phyloP scores from a whole-genome alignment of 2,113 vertebrate genomes.

The Oryzias javanicus region DNA sequence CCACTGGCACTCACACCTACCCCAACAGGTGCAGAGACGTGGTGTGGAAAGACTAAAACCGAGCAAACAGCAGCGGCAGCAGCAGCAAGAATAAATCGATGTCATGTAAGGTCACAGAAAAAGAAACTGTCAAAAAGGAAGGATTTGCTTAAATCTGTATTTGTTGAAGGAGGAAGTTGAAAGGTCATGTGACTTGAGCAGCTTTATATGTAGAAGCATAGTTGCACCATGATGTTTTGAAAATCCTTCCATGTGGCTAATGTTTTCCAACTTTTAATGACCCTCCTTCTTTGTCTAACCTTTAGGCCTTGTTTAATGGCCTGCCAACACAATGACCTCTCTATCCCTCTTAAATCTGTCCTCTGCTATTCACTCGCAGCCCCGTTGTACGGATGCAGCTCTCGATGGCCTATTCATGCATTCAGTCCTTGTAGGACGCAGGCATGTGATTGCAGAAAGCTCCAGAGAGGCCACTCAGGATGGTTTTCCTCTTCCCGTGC shows the following conservation, averaged over 20 bases:
- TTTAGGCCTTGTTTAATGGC: slow-evolving; percentile 52
- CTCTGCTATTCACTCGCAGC: slow-evolving; percentile 46
- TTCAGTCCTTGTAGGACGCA: slow-evolving; percentile 28
- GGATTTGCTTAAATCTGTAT: background rate
- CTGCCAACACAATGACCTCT: slow-evolving; percentile 54
- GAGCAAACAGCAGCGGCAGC: slow-evolving; percentile 14
- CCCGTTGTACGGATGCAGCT: slow-evolving; percentile 42
- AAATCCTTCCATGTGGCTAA: slow-evolving; percentile 28
- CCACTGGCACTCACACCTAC: slow-evolving; percentile 26
- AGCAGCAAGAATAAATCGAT: slow-evolving; percentile 2
- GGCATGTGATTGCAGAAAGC: slow-evolving; percentile 45
- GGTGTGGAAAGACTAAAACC: slow-evolving; percentile 6
- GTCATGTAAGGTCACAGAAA: background rate
- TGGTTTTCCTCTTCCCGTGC: slow-evolving; percentile 34
- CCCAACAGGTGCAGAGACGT: slow-evolving; percentile 48
- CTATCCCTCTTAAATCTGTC: slow-evolving; percentile 64
- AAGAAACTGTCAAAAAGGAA: background rate
- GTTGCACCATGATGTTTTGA: background rate
- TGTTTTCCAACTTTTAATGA: slow-evolving; percentile 24
- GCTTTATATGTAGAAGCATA: slow-evolving; percentile 4
- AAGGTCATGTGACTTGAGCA: background rate
- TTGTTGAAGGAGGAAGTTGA: no score
- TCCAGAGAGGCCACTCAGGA: slow-evolving; percentile 20
- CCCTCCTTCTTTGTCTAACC: slow-evolving; percentile 47
- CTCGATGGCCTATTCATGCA: slow-evolving; percentile 28